Conservation (phyloP, 2,888 invertebrate species). For the Antheraea assamensis region DNA sequence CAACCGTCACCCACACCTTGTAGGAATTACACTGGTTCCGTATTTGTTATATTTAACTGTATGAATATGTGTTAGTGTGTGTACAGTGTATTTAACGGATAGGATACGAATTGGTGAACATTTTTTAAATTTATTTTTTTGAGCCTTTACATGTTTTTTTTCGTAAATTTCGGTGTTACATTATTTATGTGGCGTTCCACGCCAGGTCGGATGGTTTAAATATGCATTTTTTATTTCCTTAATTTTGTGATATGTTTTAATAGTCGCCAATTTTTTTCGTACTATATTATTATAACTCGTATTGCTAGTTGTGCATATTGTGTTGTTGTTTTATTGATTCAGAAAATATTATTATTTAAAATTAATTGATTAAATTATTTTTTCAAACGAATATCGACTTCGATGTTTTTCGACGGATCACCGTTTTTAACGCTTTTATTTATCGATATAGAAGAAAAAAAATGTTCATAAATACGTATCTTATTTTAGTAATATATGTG, state of each 20-base stretch:
- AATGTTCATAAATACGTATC: conserved; percentile 6
- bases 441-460: not conserved
- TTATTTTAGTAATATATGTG: not conserved
- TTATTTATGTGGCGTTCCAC: too few species aligned
- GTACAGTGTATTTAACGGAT: not conserved
- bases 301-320: too few species aligned
- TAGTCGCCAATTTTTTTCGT: too few species aligned
- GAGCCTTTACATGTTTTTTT: not conserved
- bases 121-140: not conserved
- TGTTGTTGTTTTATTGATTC: too few species aligned
- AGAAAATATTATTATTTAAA: too few species aligned
- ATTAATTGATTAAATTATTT: too few species aligned
- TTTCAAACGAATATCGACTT: too few species aligned
- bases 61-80: not conserved
- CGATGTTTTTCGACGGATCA: too few species aligned
- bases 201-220: too few species aligned
- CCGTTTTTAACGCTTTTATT: not conserved
- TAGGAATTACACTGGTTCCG: not conserved
- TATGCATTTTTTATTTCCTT: not conserved
- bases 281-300: too few species aligned
- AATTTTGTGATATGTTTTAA: too few species aligned
- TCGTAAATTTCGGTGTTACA: too few species aligned
- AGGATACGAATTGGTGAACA: not conserved
- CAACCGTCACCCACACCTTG: not conserved
- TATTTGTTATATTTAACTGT: not conserved